These are phyloP conservation scores for Gastrophryne carolinensis DNA, from an alignment of 2,797 vertebrate genomes.

Conservation along the genomic window DNA sequence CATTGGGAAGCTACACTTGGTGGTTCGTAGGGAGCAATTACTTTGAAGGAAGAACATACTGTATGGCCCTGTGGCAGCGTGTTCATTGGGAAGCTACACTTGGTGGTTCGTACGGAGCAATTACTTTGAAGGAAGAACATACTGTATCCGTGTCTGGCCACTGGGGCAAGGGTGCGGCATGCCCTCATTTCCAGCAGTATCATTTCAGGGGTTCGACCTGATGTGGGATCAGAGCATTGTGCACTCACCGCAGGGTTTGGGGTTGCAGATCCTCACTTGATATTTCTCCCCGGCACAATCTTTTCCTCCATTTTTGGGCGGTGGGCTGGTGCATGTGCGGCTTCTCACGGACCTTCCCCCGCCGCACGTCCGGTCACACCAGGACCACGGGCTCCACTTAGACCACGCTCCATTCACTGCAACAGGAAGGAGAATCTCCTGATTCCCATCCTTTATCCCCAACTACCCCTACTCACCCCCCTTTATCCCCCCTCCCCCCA, in stretches of 20 bases:
- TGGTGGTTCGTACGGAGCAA: no score
- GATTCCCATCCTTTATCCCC: no score
- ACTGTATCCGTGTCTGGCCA: no score
- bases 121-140: no score
- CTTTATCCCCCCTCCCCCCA: not conserved
- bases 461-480: no score
- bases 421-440: not conserved
- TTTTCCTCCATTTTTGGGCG: slow-evolving; percentile 83
- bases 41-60: no score
- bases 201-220: not conserved
- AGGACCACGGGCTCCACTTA: slow-evolving; percentile 87
- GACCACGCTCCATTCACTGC: slow-evolving; percentile 86
- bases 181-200: no score
- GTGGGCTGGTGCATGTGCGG: slow-evolving; percentile 83
- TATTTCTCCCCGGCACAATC: slow-evolving; percentile 79
- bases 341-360: slow-evolving; percentile 81
- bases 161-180: no score
- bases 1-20: no score
- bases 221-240: not conserved
- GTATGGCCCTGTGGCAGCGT: no score
- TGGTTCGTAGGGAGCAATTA: no score
- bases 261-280: slow-evolving; percentile 82
- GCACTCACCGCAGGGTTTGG: slow-evolving; percentile 79
- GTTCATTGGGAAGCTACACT: no score
- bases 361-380: slow-evolving; percentile 81